Conservation (phyloP, 92 coral and sea anemone genomes). For the Porites divaricata region DNA sequence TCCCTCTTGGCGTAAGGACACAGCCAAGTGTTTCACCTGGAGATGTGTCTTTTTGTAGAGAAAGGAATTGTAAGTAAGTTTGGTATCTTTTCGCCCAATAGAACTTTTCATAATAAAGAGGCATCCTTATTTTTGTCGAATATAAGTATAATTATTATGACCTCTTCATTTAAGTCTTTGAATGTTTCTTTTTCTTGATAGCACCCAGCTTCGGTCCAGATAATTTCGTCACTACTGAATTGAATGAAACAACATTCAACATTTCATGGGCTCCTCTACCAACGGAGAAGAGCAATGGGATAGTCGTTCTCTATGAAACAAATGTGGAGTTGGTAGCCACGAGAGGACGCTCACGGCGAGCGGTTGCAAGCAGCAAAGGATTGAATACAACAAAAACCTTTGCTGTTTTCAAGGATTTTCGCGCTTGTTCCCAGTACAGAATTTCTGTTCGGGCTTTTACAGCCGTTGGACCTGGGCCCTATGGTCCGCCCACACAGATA, state of each 20-base stretch:
- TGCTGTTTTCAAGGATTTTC: constrained; percentile 2
- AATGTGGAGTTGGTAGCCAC: not conserved
- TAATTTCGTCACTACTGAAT: not conserved
- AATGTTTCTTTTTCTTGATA: not conserved
- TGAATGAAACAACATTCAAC: constrained; percentile 16
- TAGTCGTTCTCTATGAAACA: not conserved
- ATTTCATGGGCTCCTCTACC: constrained; percentile 32
- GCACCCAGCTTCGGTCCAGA: constrained; percentile 28
- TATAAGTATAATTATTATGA: too few species aligned
- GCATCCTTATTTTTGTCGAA: too few species aligned
- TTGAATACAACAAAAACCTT: constrained; percentile 17
- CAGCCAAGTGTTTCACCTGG: too few species aligned
- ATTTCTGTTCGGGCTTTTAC: constrained; percentile 55
- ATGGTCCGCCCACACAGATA: not conserved
- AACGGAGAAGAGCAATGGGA: constrained; percentile 20
- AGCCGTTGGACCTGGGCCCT: constrained; percentile 49
- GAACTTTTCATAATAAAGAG: too few species aligned
- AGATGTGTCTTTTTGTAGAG: too few species aligned
- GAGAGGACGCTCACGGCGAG: not conserved
- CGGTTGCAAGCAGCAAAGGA: not conserved
- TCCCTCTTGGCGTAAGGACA: too few species aligned
- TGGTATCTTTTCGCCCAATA: too few species aligned
- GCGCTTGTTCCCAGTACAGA: constrained; percentile 20
- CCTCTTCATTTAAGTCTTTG: too few species aligned
- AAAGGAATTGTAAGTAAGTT: too few species aligned